Conservation (phyloP, 2,888 invertebrate genomes). For the Priocnemis perturbator region DNA sequence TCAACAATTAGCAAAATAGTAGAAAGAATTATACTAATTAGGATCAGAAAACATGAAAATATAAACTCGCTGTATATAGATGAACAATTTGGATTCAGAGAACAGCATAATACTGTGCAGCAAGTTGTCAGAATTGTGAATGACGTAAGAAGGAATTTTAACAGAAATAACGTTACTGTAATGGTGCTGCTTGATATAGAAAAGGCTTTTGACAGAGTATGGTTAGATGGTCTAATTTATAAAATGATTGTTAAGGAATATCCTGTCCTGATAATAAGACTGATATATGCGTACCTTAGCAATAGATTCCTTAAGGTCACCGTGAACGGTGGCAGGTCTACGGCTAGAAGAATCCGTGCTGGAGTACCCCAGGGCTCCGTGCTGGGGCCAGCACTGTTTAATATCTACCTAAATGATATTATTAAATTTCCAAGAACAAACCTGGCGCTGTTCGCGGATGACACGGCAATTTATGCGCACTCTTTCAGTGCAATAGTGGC, state of each 20-base stretch:
- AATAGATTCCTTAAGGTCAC: slow-evolving; percentile 41
- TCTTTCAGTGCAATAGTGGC: no score
- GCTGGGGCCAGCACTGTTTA: no score
- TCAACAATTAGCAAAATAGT: no score
- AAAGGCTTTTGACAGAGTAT: no score
- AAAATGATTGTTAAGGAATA: slow-evolving; percentile 44
- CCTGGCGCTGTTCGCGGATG: no score
- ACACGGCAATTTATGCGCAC: slow-evolving; percentile 47
- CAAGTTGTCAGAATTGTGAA: slow-evolving; percentile 47
- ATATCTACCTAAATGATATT: no score
- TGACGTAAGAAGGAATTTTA: slow-evolving; percentile 21
- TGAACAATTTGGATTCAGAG: slow-evolving; percentile 62
- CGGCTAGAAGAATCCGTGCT: slow-evolving; percentile 28
- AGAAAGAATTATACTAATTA: slow-evolving; percentile 29
- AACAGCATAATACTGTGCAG: slow-evolving; percentile 52
- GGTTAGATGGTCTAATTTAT: slow-evolving; percentile 30
- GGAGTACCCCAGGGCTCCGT: no score
- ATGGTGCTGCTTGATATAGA: no score
- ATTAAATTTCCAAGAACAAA: no score
- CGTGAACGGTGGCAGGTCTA: slow-evolving; percentile 42
- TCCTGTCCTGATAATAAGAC: slow-evolving; percentile 45
- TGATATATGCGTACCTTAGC: slow-evolving; percentile 56
- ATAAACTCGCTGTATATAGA: slow-evolving; percentile 31
- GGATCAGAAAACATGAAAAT: slow-evolving; percentile 31
- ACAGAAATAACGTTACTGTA: slow-evolving; percentile 5